Percentiles rank a stretch among this genome's conserved stretches.
Evolutionary conservation across 2,113 vertebrate genomes (phyloP).

Genomic region (Hydrochoerus hydrochaeris): DNA sequence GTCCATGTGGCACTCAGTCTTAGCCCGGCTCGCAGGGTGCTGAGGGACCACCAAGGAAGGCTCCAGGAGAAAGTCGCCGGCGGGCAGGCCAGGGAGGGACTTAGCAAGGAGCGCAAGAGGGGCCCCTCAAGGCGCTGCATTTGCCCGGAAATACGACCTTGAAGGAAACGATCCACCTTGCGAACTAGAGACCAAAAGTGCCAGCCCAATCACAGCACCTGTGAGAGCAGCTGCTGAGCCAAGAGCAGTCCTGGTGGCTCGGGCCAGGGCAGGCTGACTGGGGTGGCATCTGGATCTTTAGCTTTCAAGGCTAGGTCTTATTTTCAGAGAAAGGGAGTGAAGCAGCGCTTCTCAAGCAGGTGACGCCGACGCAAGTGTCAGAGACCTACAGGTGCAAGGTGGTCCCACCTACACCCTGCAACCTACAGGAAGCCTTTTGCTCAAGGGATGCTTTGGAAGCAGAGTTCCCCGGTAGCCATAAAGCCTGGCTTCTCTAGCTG

Average conservation of each 20-base stretch:
- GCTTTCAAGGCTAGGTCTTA: background rate
- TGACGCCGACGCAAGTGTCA: fast-evolving
- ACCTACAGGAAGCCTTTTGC: background rate
- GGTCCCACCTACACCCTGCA: background rate
- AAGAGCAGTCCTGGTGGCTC: fast-evolving
- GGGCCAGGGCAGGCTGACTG: background rate
- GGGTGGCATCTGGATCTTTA: no score
- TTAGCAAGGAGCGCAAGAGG: fast-evolving
- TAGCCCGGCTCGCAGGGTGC: background rate
- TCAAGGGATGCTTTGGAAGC: background rate
- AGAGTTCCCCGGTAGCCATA: background rate
- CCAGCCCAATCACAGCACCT: no score
- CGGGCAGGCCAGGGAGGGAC: background rate
- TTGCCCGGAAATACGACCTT: background rate
- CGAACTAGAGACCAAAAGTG: background rate
- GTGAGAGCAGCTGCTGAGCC: background rate
- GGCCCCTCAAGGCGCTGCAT: background rate
- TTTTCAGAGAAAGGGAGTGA: background rate
- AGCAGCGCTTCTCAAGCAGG: background rate
- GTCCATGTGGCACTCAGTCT: conserved; percentile 50
- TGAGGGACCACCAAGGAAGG: conserved; percentile 77
- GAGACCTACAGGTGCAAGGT: background rate
- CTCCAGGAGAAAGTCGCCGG: background rate
- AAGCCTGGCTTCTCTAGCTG: fast-evolving
- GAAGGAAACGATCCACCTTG: background rate